Base-by-base conservation (phyloP, 2,888 invertebrate species). In the Anodontia alba region DNA sequence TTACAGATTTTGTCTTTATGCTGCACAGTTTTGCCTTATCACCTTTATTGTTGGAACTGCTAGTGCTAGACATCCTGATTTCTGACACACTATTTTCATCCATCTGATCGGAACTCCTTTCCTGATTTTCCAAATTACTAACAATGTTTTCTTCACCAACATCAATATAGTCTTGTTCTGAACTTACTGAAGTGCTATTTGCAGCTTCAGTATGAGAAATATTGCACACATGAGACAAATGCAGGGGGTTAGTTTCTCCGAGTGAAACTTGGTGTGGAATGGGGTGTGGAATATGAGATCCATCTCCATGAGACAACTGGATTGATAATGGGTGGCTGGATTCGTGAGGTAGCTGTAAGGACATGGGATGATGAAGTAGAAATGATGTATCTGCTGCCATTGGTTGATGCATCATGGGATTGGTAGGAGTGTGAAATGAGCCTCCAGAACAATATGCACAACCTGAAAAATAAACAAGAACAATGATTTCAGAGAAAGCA, bases 281-380 rank as follows among this genome's bases (percentile, higher is more conserved):
- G 62, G 62, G 62, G 10, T 26, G 62, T 12, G 62, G 33, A 15
- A 26, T 43, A 3, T 12, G 62, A n/a, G 62, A 29, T 20, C 62
- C 38, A 1, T 69, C 69, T 26, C 69, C 43, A 46, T 69, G 69
- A 29, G 69, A 69, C 69, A 74, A 69, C 62, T 76, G 80, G 15
- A 74, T 23, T 23, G 83, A 74, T 38, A 81, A 72, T 36, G 79
- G 75, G 62, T 73, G 83, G 70, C 73, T 74, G 54, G 77, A 62
- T 78, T 89, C 89, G 49, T 90, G 90, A 8, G 90, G 81, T 26
- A 88, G 82, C 71, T 85, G 88, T 20, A 90, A 72, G 51, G 87
- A 87, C 20, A 89, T 74, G 23, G 87, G 87, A 54, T 86, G 89
- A 17, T 84, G 88, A 42, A 90, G 70, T 26, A 89, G 73, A 67